A percentile compares a stretch with the other conserved stretches of the same genome.
Evolutionary conservation across 2,888 invertebrate species (phyloP).

Genomic region (Xestia xanthographa): DNA sequence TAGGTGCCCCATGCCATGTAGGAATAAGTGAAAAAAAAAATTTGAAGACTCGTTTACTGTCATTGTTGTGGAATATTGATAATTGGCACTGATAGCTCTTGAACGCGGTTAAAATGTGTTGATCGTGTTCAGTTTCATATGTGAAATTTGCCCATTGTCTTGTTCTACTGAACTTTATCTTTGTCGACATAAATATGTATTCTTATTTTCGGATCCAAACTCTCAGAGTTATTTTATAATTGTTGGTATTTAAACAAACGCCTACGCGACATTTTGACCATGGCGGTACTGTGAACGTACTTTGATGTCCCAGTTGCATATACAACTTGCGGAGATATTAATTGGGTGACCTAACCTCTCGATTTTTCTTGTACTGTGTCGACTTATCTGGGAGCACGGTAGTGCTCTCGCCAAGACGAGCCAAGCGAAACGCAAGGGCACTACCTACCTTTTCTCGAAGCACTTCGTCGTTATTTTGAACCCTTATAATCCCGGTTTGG

Average conservation of each 20-base stretch:
- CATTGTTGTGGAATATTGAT: background rate
- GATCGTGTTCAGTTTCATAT: background rate
- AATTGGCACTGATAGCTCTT: background rate
- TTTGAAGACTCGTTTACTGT: background rate
- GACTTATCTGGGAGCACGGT: no score
- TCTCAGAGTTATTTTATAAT: conserved; percentile 22
- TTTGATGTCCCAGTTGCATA: conserved; percentile 2
- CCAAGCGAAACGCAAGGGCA: no score
- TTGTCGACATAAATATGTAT: background rate
- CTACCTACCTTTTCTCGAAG: no score
- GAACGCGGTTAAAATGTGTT: background rate
- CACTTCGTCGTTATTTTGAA: no score
- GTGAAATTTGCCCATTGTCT: background rate
- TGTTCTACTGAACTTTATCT: background rate
- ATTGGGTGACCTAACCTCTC: conserved; percentile 3
- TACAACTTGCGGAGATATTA: background rate
- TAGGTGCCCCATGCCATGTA: no score
- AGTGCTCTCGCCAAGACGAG: no score
- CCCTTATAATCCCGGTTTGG: no score
- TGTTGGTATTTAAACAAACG: background rate
- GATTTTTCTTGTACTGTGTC: background rate
- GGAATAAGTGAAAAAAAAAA: no score
- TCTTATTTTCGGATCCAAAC: background rate
- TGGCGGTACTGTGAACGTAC: background rate
- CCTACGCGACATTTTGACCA: conserved; percentile 10